Percentiles rank a stretch among this genome's conserved stretches.
phyloP scores from a whole-genome alignment of 1,140 invertebrate genomes.

The Zophobas atratus region DNA sequence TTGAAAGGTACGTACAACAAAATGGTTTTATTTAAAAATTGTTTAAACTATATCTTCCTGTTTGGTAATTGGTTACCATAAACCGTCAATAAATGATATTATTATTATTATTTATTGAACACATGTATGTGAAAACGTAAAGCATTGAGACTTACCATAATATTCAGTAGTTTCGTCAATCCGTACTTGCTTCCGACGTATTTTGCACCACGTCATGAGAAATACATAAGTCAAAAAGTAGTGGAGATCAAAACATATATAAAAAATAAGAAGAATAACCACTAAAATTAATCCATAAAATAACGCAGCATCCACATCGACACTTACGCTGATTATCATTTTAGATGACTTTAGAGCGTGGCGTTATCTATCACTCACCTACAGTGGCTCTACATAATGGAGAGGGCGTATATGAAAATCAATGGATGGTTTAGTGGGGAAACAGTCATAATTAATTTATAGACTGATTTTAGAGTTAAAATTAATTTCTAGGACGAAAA shows the following conservation, averaged over 20 bases:
- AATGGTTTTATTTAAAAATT: no score
- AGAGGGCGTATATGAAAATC: no score
- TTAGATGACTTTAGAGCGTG: not conserved
- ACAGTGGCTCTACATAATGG: not conserved
- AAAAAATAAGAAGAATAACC: slow-evolving; percentile 69
- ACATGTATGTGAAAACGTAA: no score
- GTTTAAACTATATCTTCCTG: no score
- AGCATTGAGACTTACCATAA: slow-evolving; percentile 74
- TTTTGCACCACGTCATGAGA: slow-evolving; percentile 75
- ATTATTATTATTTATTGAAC: not conserved
- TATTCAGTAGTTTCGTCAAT: slow-evolving; percentile 79
- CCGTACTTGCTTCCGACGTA: slow-evolving; percentile 79
- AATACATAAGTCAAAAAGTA: slow-evolving; percentile 80
- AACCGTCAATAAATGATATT: no score
- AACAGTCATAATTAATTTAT: no score
- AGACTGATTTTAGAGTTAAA: no score
- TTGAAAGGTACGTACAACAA: no score
- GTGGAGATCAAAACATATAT: slow-evolving; percentile 83
- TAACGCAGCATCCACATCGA: slow-evolving; percentile 19
- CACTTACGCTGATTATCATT: slow-evolving; percentile 25
- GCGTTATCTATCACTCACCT: not conserved
- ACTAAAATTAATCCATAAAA: slow-evolving; percentile 18
- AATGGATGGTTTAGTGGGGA: no score
- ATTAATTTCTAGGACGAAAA: no score
- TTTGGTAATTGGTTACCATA: no score